Evolutionary conservation across 53 echinoderm and acorn worm species (phyloP).

Genomic region (Holothuria leucospilota): DNA sequence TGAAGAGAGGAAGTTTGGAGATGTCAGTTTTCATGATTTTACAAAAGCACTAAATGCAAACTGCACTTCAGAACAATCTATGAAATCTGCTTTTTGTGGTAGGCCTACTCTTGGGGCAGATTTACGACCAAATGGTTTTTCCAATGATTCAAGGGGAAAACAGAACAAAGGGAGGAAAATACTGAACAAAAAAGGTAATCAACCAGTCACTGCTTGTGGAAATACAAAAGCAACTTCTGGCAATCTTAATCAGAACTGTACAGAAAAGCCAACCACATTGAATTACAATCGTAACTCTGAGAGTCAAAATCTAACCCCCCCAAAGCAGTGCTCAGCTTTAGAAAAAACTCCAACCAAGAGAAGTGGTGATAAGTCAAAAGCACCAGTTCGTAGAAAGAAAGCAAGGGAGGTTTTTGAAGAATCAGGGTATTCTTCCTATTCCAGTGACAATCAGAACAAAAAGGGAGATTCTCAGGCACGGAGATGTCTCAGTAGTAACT

Average conservation of each 20-base stretch:
- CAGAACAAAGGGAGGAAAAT: too few relatives aligned
- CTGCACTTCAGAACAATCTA: background rate
- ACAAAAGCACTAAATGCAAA: constrained; percentile 3
- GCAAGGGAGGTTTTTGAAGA: constrained; percentile 10
- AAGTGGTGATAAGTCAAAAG: constrained; percentile 21
- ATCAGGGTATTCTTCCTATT: constrained; percentile 28
- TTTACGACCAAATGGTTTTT: too few relatives aligned
- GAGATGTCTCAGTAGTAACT: constrained; percentile 31
- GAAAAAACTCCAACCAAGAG: constrained; percentile 42
- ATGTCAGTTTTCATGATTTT: constrained; percentile 26
- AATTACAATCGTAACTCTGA: too few relatives aligned
- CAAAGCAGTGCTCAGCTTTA: background rate
- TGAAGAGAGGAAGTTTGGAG: background rate
- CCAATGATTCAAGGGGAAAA: too few relatives aligned
- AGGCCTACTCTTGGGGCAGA: too few relatives aligned
- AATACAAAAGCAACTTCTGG: too few relatives aligned
- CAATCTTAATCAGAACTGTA: too few relatives aligned
- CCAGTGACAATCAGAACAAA: constrained; percentile 29
- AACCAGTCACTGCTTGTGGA: too few relatives aligned
- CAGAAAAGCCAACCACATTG: too few relatives aligned
- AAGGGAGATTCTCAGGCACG: background rate
- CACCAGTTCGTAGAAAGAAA: constrained; percentile 16
- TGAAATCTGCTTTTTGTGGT: too few relatives aligned
- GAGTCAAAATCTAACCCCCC: too few relatives aligned
- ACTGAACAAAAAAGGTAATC: too few relatives aligned